Percentiles rank a stretch among this genome's conserved stretches.
phyloP scores from a whole-genome alignment of 2,888 invertebrate species.

The Miltochrista miniata region DNA sequence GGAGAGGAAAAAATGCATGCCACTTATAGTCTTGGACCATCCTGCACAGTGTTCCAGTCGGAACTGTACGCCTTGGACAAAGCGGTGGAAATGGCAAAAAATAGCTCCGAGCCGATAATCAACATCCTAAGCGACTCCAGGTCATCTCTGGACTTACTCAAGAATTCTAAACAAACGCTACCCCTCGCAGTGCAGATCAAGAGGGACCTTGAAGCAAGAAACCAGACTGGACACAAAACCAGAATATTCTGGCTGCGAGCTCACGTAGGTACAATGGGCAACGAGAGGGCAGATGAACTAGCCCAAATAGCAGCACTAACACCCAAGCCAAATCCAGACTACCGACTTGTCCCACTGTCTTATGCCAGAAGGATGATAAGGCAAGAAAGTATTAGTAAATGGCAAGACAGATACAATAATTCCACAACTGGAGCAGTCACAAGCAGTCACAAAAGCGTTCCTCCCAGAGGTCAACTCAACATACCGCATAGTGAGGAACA shows the following conservation, averaged over 20 bases:
- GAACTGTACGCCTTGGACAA: not conserved
- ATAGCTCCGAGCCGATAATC: not conserved
- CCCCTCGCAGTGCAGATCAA: not conserved
- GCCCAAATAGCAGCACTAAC: conserved; percentile 2
- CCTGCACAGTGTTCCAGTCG: conserved; percentile 3
- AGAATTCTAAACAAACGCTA: not conserved
- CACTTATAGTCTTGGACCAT: not conserved
- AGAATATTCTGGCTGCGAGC: conserved; percentile 14
- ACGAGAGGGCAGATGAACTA: conserved; percentile 12
- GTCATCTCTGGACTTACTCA: not conserved
- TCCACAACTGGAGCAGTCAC: conserved; percentile 7
- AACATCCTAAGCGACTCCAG: not conserved
- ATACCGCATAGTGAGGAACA: conserved; percentile 1
- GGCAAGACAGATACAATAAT: conserved; percentile 9
- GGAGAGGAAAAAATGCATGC: not conserved
- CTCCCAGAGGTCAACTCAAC: conserved; percentile 1
- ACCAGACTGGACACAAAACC: not conserved
- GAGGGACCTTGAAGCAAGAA: not conserved
- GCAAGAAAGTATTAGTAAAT: conserved; percentile 1
- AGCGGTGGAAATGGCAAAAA: not conserved
- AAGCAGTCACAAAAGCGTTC: conserved; percentile 5
- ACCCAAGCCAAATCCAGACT: not conserved
- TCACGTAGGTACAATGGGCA: conserved; percentile 7
- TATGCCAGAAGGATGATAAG: conserved; percentile 6
- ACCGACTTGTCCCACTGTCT: conserved; percentile 4